Base-by-base conservation (phyloP, 2,797 vertebrate species). In the Botia almorhae region DNA sequence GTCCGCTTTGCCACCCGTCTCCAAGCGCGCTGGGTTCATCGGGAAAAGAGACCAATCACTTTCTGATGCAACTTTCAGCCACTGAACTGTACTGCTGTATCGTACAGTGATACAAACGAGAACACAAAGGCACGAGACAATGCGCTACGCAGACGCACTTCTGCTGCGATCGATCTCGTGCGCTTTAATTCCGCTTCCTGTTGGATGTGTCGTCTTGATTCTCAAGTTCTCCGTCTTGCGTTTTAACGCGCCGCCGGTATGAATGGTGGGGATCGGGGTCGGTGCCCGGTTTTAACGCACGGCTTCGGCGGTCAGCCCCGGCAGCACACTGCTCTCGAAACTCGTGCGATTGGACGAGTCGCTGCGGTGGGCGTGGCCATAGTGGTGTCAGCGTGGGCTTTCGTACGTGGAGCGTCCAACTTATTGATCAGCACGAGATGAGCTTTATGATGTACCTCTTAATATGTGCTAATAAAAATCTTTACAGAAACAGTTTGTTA, bases 11-110 rank as follows among this genome's bases (percentile, higher is more conserved):
- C 86, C 91, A 85, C 86, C 69, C 84, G 86, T 86, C 87, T 91
- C 88, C 90, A 87, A 88, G 85, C 76, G 64, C 88, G 85, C 89
- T 67, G 78, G 36, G 91, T 87, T 85, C 90, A 91, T 91, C 83
- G 87, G 86, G 88, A 89, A 72, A 69, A 56, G 46, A 63, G 36
- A 76, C 23, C 82, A 91, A 88, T 87, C 86, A 80, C 75, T 70
- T 83, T 90, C 88, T 82, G 84, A 39, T 87, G 88, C 87, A 90
- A 90, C 86, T 88, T 89, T 87, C 87, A 82, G 78, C 83, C 72
- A 51, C 69, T 56, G 10, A 10, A 46, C 10, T 46, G 43, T 33
- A 33, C 4, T 5, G 3, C 33, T 33, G 33, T 33, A 33, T 5
- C 4, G 33, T 19, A 55, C 72, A 16, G 76, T 48, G 61, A 83